A percentile compares a stretch with the other conserved stretches of the same genome.
Conservation (phyloP, 2,113 vertebrate genomes). For the Dasyprocta punctata region DNA sequence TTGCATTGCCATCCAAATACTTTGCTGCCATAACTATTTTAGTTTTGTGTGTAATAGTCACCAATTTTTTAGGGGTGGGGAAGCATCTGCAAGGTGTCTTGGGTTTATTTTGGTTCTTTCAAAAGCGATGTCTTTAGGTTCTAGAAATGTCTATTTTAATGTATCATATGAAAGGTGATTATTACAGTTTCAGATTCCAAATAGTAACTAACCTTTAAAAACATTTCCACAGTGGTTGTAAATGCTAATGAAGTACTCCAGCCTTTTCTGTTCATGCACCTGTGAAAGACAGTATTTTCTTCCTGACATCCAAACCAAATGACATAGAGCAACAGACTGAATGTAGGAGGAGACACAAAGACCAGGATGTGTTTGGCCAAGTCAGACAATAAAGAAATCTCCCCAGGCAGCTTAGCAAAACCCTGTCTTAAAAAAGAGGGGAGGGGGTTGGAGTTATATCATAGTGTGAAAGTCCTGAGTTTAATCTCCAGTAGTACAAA, state of each 20-base stretch:
- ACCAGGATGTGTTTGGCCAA: background rate
- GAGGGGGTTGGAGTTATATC: background rate
- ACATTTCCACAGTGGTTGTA: background rate
- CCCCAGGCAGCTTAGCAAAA: background rate
- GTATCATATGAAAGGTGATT: background rate
- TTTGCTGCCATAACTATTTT: no score
- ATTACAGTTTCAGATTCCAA: background rate
- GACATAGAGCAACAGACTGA: background rate
- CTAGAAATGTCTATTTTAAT: no score
- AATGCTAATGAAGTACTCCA: background rate
- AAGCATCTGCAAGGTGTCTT: no score
- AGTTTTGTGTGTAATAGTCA: no score
- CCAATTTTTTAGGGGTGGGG: no score
- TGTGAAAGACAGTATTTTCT: background rate
- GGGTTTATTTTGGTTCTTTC: no score
- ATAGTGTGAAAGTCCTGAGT: background rate
- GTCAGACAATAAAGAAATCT: background rate
- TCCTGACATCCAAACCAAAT: background rate
- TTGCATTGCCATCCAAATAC: no score
- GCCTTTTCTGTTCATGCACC: background rate
- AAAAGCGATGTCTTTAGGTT: no score
- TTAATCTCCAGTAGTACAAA: background rate
- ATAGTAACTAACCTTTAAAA: background rate
- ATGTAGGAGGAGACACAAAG: background rate
- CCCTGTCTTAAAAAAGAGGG: background rate